Evolutionary conservation across 2,888 invertebrate genomes (phyloP).

Genomic region (Amblyteles armatorius): DNA sequence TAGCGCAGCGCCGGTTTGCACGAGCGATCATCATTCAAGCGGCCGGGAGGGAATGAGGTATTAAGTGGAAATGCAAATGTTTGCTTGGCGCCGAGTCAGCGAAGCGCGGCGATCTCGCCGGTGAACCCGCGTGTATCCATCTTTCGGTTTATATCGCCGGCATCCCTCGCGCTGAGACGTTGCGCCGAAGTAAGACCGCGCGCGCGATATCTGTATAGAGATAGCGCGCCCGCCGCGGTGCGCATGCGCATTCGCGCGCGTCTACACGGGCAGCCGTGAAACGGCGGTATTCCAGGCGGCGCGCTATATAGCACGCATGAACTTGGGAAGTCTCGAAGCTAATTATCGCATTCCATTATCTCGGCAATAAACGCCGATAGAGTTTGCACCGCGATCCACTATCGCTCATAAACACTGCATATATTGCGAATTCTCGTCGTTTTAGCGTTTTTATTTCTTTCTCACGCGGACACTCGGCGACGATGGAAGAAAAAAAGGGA

Average conservation of each 20-base stretch:
- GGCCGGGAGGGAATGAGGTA: constrained; percentile 12
- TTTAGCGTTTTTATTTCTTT: neutral
- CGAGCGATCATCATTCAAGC: neutral
- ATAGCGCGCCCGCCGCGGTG: neutral
- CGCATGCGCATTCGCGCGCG: neutral
- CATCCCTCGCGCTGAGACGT: too few relatives aligned
- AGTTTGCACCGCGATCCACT: constrained; percentile 50
- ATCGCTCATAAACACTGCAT: constrained; percentile 4
- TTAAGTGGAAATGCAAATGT: constrained; percentile 58
- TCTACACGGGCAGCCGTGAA: neutral
- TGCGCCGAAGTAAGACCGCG: neutral
- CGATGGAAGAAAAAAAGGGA: neutral
- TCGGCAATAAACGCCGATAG: constrained; percentile 54
- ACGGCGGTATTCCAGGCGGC: too few relatives aligned
- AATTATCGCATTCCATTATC: constrained; percentile 63
- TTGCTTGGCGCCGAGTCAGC: constrained; percentile 57
- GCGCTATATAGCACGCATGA: constrained; percentile 30
- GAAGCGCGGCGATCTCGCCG: constrained; percentile 5
- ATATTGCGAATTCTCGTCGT: neutral
- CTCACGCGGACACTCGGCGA: constrained; percentile 9
- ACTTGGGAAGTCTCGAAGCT: constrained; percentile 56
- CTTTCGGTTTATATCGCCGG: neutral
- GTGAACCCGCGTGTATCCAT: neutral
- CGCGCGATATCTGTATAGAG: neutral
- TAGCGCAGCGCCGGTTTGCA: neutral